phyloP scores from a whole-genome alignment of 2,888 invertebrate species.

The Hipparchia semele region DNA sequence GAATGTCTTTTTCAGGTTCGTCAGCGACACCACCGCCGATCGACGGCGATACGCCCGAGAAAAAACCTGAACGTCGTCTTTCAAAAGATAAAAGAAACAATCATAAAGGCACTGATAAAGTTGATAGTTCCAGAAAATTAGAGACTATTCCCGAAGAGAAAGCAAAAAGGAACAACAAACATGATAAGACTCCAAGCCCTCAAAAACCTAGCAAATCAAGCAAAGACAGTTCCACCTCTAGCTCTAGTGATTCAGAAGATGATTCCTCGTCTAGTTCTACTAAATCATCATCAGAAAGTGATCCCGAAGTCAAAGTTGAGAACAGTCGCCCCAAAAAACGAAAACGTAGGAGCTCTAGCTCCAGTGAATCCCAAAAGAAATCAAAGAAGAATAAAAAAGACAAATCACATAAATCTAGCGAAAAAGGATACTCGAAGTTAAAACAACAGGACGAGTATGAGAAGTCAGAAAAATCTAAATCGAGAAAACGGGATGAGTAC shows the following conservation, averaged over 20 bases:
- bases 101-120: slow-evolving; percentile 61
- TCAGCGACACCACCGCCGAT: slow-evolving; percentile 71
- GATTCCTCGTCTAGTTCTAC: slow-evolving; percentile 62
- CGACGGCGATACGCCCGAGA: slow-evolving; percentile 69
- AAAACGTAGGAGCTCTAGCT: slow-evolving; percentile 65
- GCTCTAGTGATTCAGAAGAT: slow-evolving; percentile 70
- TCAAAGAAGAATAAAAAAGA: slow-evolving; percentile 61
- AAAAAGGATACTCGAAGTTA: slow-evolving; percentile 56
- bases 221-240: slow-evolving; percentile 66
- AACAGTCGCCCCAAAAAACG: slow-evolving; percentile 61
- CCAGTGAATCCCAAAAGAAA: slow-evolving; percentile 61
- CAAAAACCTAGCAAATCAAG: slow-evolving; percentile 53
- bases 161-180: slow-evolving; percentile 57
- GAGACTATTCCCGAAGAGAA: slow-evolving; percentile 66
- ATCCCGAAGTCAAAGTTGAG: slow-evolving; percentile 53
- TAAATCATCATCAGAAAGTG: slow-evolving; percentile 59
- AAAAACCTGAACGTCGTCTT: slow-evolving; percentile 57
- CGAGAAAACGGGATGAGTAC: slow-evolving; percentile 60
- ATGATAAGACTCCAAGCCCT: slow-evolving; percentile 65
- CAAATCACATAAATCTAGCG: slow-evolving; percentile 53
- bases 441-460: slow-evolving; percentile 62
- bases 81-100: slow-evolving; percentile 66
- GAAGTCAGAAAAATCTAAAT: slow-evolving; percentile 54
- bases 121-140: slow-evolving; percentile 62
- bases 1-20: slow-evolving; percentile 51